Percentiles rank a stretch among this genome's conserved stretches.
phyloP scores from a whole-genome alignment of 2,888 invertebrate genomes.

The Amorpha juglandis region DNA sequence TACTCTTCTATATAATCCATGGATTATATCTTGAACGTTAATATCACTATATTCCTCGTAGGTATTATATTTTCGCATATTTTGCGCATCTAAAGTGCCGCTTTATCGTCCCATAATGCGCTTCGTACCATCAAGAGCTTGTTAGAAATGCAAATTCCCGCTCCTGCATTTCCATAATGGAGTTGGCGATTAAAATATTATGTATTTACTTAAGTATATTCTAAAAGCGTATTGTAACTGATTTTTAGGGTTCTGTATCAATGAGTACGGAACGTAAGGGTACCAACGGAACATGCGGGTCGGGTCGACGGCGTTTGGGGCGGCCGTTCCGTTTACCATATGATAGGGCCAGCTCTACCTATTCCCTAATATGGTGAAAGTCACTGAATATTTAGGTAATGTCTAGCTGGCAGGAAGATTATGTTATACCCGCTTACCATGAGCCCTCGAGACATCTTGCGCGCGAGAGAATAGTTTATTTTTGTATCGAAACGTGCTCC shows the following conservation, averaged over 20 bases:
- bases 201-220: not conserved
- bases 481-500: too few species aligned
- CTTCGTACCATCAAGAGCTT: not conserved
- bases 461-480: too few species aligned
- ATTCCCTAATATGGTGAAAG: too few species aligned
- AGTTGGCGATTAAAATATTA: not conserved
- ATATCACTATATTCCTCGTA: not conserved
- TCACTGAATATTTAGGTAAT: too few species aligned
- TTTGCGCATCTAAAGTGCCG: not conserved
- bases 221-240: not conserved
- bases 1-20: not conserved
- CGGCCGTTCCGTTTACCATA: too few species aligned
- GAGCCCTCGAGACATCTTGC: too few species aligned
- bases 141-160: not conserved
- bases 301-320: too few species aligned
- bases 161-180: constrained; percentile 1
- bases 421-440: too few species aligned
- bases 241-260: not conserved
- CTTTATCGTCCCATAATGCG: constrained; percentile 5
- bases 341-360: too few species aligned
- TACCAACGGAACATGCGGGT: too few species aligned
- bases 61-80: not conserved
- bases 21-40: not conserved
- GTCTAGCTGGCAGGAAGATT: too few species aligned
- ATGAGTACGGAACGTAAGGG: too few species aligned